Base-by-base conservation (phyloP, 2,113 vertebrate genomes). In the Pleuronectes platessa region DNA sequence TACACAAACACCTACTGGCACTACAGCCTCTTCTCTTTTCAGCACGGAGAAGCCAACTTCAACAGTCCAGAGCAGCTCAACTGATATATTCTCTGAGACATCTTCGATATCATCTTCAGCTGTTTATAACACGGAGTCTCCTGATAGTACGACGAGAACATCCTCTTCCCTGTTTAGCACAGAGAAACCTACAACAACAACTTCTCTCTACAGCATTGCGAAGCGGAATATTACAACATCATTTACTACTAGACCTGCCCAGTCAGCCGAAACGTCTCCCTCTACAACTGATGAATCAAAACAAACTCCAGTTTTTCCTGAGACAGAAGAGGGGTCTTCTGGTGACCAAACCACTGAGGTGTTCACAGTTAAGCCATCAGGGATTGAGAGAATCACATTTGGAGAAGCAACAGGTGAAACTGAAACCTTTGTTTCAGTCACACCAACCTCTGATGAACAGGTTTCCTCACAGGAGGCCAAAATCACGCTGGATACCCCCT, bases 381-480 rank as follows among this genome's bases (percentile, higher is more conserved):
- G 27, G 20, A 59, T 62, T 21, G 68, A 79, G 7, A 85, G 49
- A 0, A 4, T 66, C 51, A 87, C 86, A 61, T 91, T 89, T 76
- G 67, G 85, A 66, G 89, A 91, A 77, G 84, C 74, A 65, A 79
- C 84, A 60, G 89, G 76, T 59, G 79, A 92, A 89, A 89, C 79
- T 0, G 83, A 86, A 85, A 80, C 71, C 2, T 78, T 86, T 61
- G 45, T 87, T 71, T 85, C 88, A 61, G 31, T 76, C 17, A 80
- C 74, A 73, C 21, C 84, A 79, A 75, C 67, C 12, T 75, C 67
- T 75, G 68, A 79, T 68, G 74, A 82, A 15, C 49, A 69, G 9
- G 23, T 66, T 83, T 75, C 82, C 27, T 88, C 68, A 81, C 66
- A 71, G 3, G 76, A 80, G 10, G 26, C 11, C 13, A 55, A 67